A percentile compares a stretch with the other conserved stretches of the same genome.
phyloP scores from a whole-genome alignment of 2,113 vertebrate species.

The Tetraodon nigroviridis region DNA sequence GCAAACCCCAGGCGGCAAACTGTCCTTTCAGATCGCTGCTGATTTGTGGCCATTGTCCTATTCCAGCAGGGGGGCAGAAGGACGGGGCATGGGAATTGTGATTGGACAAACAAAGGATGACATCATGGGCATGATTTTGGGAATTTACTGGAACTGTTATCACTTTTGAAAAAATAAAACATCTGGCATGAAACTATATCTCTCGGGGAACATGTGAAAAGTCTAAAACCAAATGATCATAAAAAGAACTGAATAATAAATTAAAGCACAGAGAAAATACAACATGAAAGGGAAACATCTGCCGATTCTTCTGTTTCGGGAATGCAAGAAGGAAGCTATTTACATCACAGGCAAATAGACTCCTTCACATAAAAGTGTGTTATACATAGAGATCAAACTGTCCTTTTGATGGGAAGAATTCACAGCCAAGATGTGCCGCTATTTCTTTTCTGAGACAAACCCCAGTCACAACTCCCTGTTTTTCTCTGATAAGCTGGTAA shows the following conservation, averaged over 20 bases:
- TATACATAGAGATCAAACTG: conserved; percentile 36
- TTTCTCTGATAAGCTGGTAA: neutral
- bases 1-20: conserved; percentile 34
- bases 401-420: conserved; percentile 22
- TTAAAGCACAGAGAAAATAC: neutral
- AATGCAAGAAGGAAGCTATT: neutral
- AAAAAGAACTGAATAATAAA: neutral
- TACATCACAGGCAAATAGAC: conserved; percentile 19
- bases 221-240: neutral
- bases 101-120: conserved; percentile 49
- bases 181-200: too few species aligned
- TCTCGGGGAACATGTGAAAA: neutral
- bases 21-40: conserved; percentile 47
- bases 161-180: neutral
- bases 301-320: neutral
- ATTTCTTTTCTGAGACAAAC: conserved; percentile 30
- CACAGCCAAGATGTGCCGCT: conserved; percentile 14
- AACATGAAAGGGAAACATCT: neutral
- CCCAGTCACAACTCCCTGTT: conserved; percentile 8
- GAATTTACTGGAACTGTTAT: conserved; percentile 25
- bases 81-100: conserved; percentile 20
- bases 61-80: conserved; percentile 46
- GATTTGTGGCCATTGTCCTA: conserved; percentile 53
- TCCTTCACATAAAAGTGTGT: conserved; percentile 18
- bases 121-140: conserved; percentile 45